Conservation (phyloP, 1,140 invertebrate species). For the Lepidurus apus region DNA sequence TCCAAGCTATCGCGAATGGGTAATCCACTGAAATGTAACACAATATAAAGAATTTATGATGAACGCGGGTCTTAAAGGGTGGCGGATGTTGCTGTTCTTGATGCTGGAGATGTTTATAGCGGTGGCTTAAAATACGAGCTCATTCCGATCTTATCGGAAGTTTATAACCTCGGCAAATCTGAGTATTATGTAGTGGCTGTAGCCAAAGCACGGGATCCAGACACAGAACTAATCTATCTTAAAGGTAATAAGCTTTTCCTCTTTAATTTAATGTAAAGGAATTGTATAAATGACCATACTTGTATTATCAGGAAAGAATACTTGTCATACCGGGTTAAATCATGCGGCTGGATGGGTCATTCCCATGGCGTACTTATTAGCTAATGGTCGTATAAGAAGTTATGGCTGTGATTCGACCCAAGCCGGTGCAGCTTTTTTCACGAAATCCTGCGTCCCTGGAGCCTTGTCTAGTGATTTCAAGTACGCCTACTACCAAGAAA, state of each 20-base stretch:
- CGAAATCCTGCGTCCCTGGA: slow-evolving; percentile 83
- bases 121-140: slow-evolving; percentile 72
- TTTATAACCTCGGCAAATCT: slow-evolving; percentile 75
- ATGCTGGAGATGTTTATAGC: slow-evolving; percentile 90
- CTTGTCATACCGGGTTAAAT: slow-evolving; percentile 87
- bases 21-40: slow-evolving; percentile 44
- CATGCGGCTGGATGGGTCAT: slow-evolving; percentile 93
- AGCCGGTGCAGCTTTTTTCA: slow-evolving; percentile 87
- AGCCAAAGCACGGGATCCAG: slow-evolving; percentile 76
- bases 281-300: slow-evolving; percentile 34
- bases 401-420: slow-evolving; percentile 84
- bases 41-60: slow-evolving; percentile 36
- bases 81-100: slow-evolving; percentile 83
- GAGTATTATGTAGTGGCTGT: slow-evolving; percentile 94
- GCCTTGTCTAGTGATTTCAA: slow-evolving; percentile 72
- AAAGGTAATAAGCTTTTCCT: slow-evolving; percentile 52
- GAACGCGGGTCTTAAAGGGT: slow-evolving; percentile 40
- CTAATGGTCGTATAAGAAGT: slow-evolving; percentile 86
- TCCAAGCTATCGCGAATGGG: slow-evolving; percentile 71
- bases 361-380: slow-evolving; percentile 84
- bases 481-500: slow-evolving; percentile 71
- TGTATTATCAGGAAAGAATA: slow-evolving; percentile 58
- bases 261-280: slow-evolving; percentile 27
- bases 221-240: slow-evolving; percentile 80
- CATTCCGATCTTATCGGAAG: slow-evolving; percentile 81